Conservation (phyloP, 2,797 vertebrate species). For the Gymnodraco acuticeps region DNA sequence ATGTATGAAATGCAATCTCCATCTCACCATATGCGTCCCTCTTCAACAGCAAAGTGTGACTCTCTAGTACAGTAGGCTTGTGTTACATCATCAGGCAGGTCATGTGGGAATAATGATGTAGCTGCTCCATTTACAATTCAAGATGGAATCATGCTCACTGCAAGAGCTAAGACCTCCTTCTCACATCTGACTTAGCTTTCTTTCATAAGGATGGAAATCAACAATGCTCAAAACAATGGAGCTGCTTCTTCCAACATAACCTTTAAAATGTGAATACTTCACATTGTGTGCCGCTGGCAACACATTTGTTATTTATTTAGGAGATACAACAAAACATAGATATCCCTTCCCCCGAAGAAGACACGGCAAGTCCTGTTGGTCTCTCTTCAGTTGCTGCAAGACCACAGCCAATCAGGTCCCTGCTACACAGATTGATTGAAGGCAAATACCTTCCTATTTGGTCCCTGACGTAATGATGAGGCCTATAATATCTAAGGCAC, state of each 20-base stretch:
- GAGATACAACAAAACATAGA: conserved; percentile 35
- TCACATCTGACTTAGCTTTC: conserved; percentile 47
- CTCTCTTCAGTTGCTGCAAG: no score
- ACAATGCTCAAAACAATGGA: conserved; percentile 18
- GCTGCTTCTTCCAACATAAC: conserved; percentile 24
- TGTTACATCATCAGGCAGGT: conserved; percentile 73
- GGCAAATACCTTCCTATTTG: no score
- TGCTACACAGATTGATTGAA: no score
- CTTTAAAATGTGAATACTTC: conserved; percentile 33
- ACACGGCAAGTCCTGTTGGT: no score
- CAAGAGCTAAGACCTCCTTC: conserved; percentile 48
- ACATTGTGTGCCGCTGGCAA: conserved; percentile 29
- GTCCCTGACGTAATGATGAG: no score
- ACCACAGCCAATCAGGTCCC: no score
- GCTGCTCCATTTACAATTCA: conserved; percentile 58
- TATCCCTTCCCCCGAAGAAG: not conserved
- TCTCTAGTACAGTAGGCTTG: conserved; percentile 49
- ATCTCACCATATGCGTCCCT: conserved; percentile 33
- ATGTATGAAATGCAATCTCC: conserved; percentile 24
- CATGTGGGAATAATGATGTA: conserved; percentile 63
- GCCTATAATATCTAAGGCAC: no score
- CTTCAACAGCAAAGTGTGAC: conserved; percentile 27
- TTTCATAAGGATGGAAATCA: conserved; percentile 39
- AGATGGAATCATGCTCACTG: conserved; percentile 54
- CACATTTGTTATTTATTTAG: conserved; percentile 25